phyloP scores from a whole-genome alignment of 2,797 vertebrate genomes.

The Myotis planiceps region DNA sequence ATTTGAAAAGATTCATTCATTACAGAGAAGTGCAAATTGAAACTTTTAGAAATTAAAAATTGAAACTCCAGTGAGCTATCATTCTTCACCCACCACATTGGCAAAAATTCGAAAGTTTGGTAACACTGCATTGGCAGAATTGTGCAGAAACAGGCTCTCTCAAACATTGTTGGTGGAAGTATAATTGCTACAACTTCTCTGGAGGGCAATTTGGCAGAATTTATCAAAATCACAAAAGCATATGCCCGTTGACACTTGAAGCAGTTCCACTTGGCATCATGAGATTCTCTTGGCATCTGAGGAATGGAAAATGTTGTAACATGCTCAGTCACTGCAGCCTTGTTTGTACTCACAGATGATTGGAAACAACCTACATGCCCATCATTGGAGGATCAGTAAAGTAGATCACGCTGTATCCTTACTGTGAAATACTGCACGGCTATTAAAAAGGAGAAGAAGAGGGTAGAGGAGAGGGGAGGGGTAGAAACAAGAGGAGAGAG shows the following conservation, averaged over 20 bases:
- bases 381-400: background rate
- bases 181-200: background rate
- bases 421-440: too few relatives aligned
- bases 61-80: background rate
- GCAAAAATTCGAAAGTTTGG: background rate
- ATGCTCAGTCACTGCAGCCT: background rate
- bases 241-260: background rate
- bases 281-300: background rate
- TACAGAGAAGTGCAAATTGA: background rate
- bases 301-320: background rate
- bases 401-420: fast-evolving
- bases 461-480: too few relatives aligned
- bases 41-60: background rate
- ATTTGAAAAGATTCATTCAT: background rate
- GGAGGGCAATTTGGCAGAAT: conserved; percentile 35
- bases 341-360: background rate
- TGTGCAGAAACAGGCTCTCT: background rate
- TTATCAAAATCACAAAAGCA: background rate
- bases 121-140: background rate
- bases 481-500: fast-evolving
- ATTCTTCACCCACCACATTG: background rate
- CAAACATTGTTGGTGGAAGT: background rate
- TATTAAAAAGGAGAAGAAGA: background rate
- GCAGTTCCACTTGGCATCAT: background rate
- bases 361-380: background rate